A percentile compares a stretch with the other conserved stretches of the same genome.
These are phyloP conservation scores for Chydorus sphaericus DNA, from an alignment of 2,888 invertebrate species.

Conservation along the genomic window DNA sequence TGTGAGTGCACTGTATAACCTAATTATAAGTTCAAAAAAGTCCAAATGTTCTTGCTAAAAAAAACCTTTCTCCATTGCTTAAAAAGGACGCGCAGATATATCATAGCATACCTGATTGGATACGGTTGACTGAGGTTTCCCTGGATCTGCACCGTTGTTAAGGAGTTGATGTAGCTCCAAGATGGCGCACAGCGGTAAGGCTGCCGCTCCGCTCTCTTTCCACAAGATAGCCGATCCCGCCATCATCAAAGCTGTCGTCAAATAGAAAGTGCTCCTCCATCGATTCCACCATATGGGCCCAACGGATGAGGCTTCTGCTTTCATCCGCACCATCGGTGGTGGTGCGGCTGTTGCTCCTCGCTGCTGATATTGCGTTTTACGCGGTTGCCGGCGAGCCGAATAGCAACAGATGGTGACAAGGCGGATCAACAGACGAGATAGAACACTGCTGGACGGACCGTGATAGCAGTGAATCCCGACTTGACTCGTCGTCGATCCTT, in stretches of 20 bases:
- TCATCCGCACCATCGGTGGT: conserved; percentile 14
- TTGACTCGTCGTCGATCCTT: background rate
- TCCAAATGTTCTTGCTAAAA: too few species aligned
- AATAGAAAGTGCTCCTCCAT: conserved; percentile 30
- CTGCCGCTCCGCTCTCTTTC: conserved; percentile 91
- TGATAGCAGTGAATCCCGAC: background rate
- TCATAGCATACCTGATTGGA: too few species aligned
- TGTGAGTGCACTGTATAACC: too few species aligned
- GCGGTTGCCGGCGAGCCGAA: conserved; percentile 13
- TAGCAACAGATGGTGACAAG: conserved; percentile 5
- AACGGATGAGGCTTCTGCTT: too few species aligned
- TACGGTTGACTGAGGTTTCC: too few species aligned
- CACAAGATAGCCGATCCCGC: conserved; percentile 73
- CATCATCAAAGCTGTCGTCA: conserved; percentile 41
- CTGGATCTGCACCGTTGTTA: background rate
- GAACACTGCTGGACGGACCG: too few species aligned
- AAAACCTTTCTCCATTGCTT: too few species aligned
- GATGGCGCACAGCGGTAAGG: conserved; percentile 71
- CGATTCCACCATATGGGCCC: too few species aligned
- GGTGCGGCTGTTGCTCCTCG: conserved; percentile 5
- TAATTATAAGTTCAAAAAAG: too few species aligned
- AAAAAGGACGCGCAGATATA: too few species aligned
- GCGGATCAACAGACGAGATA: conserved; percentile 1
- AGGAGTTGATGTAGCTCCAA: conserved; percentile 53
- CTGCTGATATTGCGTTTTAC: background rate